phyloP scores from a whole-genome alignment of 2,888 invertebrate species.

The Parelbella ahira region DNA sequence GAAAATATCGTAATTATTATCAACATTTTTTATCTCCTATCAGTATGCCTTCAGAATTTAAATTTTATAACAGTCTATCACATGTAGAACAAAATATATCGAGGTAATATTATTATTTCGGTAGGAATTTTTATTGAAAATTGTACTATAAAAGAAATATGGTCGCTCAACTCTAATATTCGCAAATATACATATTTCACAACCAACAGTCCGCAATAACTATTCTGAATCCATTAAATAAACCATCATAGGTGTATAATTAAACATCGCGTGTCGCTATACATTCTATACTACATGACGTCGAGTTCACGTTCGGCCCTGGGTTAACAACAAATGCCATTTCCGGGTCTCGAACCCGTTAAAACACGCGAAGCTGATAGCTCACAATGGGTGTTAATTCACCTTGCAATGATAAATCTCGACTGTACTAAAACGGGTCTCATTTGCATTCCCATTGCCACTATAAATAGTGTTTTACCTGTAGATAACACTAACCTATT shows the following conservation, averaged over 20 bases:
- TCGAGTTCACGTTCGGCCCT: slow-evolving; percentile 28
- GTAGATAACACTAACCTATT: slow-evolving; percentile 34
- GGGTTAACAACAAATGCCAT: slow-evolving; percentile 45
- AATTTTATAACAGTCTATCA: too few relatives aligned
- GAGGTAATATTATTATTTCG: too few relatives aligned
- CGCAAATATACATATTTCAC: too few relatives aligned
- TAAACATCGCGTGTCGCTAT: slow-evolving; percentile 18
- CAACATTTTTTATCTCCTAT: too few relatives aligned
- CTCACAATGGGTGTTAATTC: slow-evolving; percentile 63
- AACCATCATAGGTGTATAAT: slow-evolving; percentile 15
- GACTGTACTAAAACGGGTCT: slow-evolving; percentile 42
- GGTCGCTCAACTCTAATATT: too few relatives aligned
- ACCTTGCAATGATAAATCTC: slow-evolving; percentile 48
- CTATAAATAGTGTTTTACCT: slow-evolving; percentile 39
- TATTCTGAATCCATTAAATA: slow-evolving; percentile 9
- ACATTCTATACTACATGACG: slow-evolving; percentile 21
- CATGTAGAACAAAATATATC: too few relatives aligned
- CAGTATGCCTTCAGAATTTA: too few relatives aligned
- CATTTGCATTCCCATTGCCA: slow-evolving; percentile 47
- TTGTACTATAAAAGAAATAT: too few relatives aligned
- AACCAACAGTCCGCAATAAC: too few relatives aligned
- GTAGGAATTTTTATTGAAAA: too few relatives aligned
- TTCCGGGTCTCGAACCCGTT: slow-evolving; percentile 57
- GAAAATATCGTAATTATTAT: too few relatives aligned
- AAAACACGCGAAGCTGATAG: slow-evolving; percentile 52